Evolutionary conservation across 2,888 invertebrate genomes (phyloP), one percentile per base, ranked within the genome.

Genomic region (Macrophya annulata): DNA sequence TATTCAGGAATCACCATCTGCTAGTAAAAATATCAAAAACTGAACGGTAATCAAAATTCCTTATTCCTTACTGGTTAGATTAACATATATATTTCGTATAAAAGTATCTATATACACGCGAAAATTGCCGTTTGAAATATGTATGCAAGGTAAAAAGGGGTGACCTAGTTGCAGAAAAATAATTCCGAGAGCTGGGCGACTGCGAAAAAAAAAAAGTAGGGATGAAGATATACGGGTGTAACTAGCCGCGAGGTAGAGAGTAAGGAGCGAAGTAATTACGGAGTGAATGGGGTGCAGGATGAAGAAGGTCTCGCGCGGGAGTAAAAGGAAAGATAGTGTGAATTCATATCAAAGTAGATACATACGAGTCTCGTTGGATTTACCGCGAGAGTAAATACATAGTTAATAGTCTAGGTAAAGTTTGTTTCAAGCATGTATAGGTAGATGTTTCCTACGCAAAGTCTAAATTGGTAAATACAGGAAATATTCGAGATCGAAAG

Each of bases 191-290:
- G 21, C 40, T 51, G 37, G 71, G 25, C 45, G 72, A 48, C 48
- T n/a, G n/a, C 43, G 40, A 15, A 31, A 17, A 79, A 17, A 51
- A 83, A 85, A 21, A 17, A 82, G 59, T 45, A 84, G 77, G 71
- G 74, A 84, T 84, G 72, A 68, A 76, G 55, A 65, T 48, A 37
- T 37, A 31, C 31, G 76, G 15, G 51, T 77, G 15, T 77, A 77
- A 77, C 76, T 77, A 51, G 76, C 76, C 51, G 76, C 51, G 51
- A 31, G 37, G 43, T 68, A 74, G 76, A 76, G 48, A 48, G 48
- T 25, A 48, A 45, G 77, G n/a, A 55, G 77, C 37, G 55, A 77
- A 77, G 77, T 77, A 77, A 77, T 77, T 77, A 77, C 31, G 17
- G 37, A 77, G 77, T 55, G 77, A 77, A 77, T 77, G 51, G 77